phyloP scores from a whole-genome alignment of 1,140 invertebrate species.

The Argopecten irradians region DNA sequence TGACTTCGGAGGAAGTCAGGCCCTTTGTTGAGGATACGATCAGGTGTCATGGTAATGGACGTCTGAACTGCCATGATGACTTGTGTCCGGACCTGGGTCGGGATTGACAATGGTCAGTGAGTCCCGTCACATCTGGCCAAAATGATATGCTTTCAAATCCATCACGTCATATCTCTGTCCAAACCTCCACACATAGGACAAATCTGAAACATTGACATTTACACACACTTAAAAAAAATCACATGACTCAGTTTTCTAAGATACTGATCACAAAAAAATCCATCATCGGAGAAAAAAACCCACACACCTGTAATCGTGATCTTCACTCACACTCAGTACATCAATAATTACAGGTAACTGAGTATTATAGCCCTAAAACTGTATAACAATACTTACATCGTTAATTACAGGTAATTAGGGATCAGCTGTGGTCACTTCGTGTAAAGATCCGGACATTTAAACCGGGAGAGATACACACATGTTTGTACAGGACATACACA shows the following conservation, averaged over 20 bases:
- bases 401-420: neutral
- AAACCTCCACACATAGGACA: neutral
- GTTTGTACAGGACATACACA: neutral
- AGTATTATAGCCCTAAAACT: neutral
- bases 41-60: neutral
- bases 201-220: neutral
- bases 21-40: neutral
- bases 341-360: neutral
- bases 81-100: neutral
- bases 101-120: neutral
- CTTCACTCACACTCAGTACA: neutral
- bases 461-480: conserved; percentile 1
- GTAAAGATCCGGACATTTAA: neutral
- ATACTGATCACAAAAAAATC: neutral
- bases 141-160: neutral
- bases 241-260: neutral
- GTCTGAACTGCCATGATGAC: neutral
- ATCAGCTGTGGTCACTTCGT: neutral
- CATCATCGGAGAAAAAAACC: neutral
- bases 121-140: neutral
- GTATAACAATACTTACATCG: neutral
- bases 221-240: neutral
- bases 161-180: neutral
- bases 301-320: neutral
- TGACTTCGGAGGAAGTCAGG: neutral